phyloP scores from a whole-genome alignment of 1,140 invertebrate genomes.

The Rhopalosiphum maidis region DNA sequence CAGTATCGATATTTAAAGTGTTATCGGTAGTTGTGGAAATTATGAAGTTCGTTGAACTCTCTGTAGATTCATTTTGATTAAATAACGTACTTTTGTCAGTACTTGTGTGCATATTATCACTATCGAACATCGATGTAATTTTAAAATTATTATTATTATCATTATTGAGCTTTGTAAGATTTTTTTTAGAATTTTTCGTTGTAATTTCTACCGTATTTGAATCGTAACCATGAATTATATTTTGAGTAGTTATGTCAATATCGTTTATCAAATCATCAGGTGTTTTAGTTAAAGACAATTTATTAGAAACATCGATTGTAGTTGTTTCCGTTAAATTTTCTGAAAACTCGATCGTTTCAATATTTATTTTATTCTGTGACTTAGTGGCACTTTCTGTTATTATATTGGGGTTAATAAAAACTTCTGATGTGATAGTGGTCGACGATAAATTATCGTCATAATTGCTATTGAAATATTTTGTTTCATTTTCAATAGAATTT shows the following conservation, averaged over 20 bases:
- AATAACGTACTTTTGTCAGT: neutral
- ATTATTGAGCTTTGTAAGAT: neutral
- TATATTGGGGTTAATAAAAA: neutral
- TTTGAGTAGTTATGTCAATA: neutral
- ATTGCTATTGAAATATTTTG: neutral
- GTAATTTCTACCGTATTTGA: constrained; percentile 7
- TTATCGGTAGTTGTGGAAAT: no score
- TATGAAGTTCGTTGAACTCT: neutral
- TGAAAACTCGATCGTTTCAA: neutral
- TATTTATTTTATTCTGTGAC: neutral
- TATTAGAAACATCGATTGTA: no score
- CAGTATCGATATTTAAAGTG: neutral
- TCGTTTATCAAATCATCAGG: neutral
- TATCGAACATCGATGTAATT: neutral
- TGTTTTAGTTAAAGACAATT: neutral
- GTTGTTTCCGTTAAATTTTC: neutral
- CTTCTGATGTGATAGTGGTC: no score
- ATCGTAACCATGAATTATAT: neutral
- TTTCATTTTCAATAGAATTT: neutral
- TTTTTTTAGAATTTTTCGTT: neutral
- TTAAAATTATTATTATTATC: neutral
- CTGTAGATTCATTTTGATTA: neutral
- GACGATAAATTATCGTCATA: neutral
- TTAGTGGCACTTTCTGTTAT: neutral
- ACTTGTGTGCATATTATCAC: neutral